These are phyloP conservation scores for Aptenodytes forsteri DNA, from an alignment of 2,113 vertebrate species.

Conservation along the genomic window DNA sequence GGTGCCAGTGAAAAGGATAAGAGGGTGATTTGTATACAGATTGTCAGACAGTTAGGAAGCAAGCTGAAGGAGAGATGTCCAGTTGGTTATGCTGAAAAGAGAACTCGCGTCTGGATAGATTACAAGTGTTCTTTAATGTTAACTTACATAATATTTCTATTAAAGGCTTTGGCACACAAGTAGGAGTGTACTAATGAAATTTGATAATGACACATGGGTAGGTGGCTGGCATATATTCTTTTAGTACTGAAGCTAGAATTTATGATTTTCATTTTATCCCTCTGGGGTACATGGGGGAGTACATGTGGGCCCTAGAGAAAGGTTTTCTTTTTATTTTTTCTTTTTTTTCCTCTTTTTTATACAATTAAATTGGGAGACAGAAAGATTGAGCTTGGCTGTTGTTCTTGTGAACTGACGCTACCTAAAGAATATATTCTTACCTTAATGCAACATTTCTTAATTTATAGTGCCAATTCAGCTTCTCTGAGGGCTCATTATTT, in stretches of 20 bases:
- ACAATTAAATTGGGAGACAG: not conserved
- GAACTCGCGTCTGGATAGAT: not conserved
- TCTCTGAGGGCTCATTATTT: conserved; percentile 44
- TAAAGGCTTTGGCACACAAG: not conserved
- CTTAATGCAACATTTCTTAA: not conserved
- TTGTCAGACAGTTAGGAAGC: not conserved
- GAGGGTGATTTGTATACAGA: not conserved
- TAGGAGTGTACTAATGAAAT: not conserved
- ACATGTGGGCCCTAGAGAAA: not conserved
- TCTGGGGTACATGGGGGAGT: not conserved
- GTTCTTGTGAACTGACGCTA: not conserved
- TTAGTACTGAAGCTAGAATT: not conserved
- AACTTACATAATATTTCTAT: not conserved
- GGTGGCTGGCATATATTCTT: conserved; percentile 14
- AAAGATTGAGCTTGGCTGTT: not conserved
- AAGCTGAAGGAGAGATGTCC: not conserved
- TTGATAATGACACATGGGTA: not conserved
- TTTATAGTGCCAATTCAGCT: not conserved
- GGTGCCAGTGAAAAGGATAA: not conserved
- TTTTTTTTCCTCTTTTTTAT: not conserved
- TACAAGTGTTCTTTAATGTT: not conserved
- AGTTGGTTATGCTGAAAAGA: not conserved
- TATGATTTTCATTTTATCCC: not conserved
- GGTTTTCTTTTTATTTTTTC: not conserved
- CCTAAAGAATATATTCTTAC: not conserved